phyloP scores from a whole-genome alignment of 2,888 invertebrate species.

The Agrochola lota region DNA sequence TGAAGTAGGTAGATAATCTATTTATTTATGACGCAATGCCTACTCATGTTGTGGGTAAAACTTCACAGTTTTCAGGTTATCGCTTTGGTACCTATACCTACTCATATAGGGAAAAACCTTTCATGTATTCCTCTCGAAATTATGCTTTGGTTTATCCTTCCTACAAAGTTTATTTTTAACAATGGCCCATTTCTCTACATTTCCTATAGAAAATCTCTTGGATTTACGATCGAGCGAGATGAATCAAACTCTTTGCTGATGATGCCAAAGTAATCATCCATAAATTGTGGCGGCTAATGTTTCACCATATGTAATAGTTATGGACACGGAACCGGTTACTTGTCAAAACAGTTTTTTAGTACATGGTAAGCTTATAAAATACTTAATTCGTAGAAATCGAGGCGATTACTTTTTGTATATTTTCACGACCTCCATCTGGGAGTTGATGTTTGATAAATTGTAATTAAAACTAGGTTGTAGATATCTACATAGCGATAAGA shows the following conservation, averaged over 20 bases:
- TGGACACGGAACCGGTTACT: conserved; percentile 59
- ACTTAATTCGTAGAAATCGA: conserved; percentile 20
- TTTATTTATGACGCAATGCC: not conserved
- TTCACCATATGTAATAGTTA: conserved; percentile 62
- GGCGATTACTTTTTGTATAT: conserved; percentile 23
- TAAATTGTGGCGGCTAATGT: conserved; percentile 67
- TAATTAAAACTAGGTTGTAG: not conserved
- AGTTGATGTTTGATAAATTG: conserved; percentile 4
- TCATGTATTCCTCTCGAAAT: conserved; percentile 2
- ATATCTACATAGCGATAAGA: too few species aligned
- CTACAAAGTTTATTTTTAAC: conserved; percentile 61
- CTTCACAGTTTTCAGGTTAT: not conserved
- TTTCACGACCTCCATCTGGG: conserved; percentile 14
- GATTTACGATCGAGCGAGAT: conserved; percentile 71
- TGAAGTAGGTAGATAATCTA: not conserved
- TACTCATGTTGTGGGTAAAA: not conserved
- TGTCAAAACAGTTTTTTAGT: conserved; percentile 53
- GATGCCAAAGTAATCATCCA: conserved; percentile 73
- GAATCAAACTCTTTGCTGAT: conserved; percentile 68
- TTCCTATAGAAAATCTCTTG: conserved; percentile 70
- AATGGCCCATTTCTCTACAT: conserved; percentile 72
- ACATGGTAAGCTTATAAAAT: conserved; percentile 41
- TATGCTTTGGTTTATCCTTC: conserved; percentile 22
- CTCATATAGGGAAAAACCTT: not conserved
- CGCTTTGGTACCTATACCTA: conserved; percentile 12